Percentiles rank a stretch among this genome's conserved stretches.
Conservation (phyloP, 2,888 invertebrate species). For the Limnephilus rhombicus region DNA sequence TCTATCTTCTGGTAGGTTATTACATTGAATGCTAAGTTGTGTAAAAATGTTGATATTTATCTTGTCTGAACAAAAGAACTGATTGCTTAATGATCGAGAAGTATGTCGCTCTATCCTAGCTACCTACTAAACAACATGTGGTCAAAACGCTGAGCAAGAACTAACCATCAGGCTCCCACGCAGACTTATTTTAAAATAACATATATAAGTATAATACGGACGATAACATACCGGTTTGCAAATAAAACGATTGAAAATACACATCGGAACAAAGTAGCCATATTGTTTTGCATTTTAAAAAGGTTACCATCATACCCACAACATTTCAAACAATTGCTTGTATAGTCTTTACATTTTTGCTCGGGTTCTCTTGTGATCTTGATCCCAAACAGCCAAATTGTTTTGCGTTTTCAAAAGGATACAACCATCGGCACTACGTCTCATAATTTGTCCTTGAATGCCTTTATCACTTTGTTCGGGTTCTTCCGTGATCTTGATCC, state of each 20-base stretch:
- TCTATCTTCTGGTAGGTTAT: no score
- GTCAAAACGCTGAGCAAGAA: neutral
- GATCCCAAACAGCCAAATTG: neutral
- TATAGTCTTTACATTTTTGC: neutral
- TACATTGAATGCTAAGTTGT: no score
- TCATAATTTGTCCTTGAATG: neutral
- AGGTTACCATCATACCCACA: neutral
- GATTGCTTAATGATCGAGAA: neutral
- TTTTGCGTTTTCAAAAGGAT: neutral
- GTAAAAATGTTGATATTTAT: no score
- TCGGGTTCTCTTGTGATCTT: neutral
- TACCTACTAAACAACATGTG: neutral
- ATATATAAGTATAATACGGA: neutral
- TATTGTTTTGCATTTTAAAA: neutral
- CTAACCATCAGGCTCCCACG: neutral
- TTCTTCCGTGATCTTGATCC: conserved; percentile 24
- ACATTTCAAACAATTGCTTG: neutral
- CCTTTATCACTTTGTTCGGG: neutral
- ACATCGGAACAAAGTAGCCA: neutral
- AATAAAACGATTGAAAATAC: neutral
- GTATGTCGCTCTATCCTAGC: neutral
- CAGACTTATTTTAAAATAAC: neutral
- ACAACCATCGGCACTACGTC: neutral
- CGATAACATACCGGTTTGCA: neutral
- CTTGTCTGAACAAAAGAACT: no score